phyloP scores from a whole-genome alignment of 2,888 invertebrate species.

The Hetaerina titia region DNA sequence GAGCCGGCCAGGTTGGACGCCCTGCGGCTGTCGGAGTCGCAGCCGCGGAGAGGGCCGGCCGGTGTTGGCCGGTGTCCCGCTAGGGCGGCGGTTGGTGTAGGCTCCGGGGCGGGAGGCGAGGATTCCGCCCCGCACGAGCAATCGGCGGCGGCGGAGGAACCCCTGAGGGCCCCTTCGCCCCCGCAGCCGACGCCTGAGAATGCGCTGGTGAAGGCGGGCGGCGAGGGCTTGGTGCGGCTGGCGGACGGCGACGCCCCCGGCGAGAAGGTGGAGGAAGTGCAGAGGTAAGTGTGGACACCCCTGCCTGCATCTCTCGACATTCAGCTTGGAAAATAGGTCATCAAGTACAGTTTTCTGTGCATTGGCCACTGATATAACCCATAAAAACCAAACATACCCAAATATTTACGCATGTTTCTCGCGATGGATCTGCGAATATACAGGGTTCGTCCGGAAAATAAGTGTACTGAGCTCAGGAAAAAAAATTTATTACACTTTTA shows the following conservation, averaged over 20 bases:
- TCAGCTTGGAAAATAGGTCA: neutral
- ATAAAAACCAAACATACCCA: neutral
- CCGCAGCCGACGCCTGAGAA: constrained; percentile 15
- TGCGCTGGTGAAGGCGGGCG: constrained; percentile 5
- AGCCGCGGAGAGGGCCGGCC: constrained; percentile 76
- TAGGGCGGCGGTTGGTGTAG: constrained; percentile 81
- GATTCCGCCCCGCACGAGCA: neutral
- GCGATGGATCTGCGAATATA: neutral
- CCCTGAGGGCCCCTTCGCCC: neutral
- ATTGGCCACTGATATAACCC: neutral
- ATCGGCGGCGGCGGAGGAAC: neutral
- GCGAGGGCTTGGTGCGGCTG: neutral
- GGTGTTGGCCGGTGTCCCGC: constrained; percentile 79
- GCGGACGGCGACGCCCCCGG: neutral
- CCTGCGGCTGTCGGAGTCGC: constrained; percentile 41
- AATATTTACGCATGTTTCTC: neutral
- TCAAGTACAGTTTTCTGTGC: neutral
- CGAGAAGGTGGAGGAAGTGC: constrained; percentile 25
- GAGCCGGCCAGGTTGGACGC: constrained; percentile 49
- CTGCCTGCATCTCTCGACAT: neutral
- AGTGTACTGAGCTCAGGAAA: too few species aligned
- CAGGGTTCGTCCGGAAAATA: too few species aligned
- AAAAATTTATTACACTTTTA: too few species aligned
- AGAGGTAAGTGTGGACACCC: neutral
- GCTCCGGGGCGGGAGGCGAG: constrained; percentile 74